Evolutionary conservation across 2,113 vertebrate species (phyloP).

Genomic region (Nannobrachium achirus): DNA sequence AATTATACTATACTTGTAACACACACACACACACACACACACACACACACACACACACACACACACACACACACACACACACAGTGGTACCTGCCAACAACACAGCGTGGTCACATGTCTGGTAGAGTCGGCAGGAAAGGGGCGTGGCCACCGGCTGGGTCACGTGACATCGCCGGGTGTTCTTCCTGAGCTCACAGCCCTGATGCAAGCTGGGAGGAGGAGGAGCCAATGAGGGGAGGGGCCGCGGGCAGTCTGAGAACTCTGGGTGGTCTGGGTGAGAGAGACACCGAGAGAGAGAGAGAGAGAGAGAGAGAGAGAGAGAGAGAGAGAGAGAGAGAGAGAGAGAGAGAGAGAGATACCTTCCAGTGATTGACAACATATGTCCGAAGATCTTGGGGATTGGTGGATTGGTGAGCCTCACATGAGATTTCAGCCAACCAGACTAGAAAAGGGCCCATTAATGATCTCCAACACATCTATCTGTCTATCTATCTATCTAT

Average conservation of each 20-base stretch:
- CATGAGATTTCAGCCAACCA: no score
- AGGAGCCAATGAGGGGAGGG: constrained; percentile 47
- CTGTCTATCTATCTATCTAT: no score
- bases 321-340: no score
- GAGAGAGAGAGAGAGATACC: no score
- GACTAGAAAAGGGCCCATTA: no score
- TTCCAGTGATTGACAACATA: no score
- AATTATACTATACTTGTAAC: no score
- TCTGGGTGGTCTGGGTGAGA: constrained; percentile 71
- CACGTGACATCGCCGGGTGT: constrained; percentile 83
- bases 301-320: no score
- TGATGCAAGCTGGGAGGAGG: constrained; percentile 61
- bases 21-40: neutral
- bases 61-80: constrained; percentile 3
- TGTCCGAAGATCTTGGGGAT: no score
- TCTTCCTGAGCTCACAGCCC: constrained; percentile 83
- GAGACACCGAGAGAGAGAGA: neutral
- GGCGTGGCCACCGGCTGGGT: constrained; percentile 76
- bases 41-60: neutral
- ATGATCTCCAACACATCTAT: no score
- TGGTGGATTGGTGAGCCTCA: no score
- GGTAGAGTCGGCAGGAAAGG: constrained; percentile 83
- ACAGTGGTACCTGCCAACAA: constrained; percentile 76
- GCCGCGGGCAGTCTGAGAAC: constrained; percentile 79
- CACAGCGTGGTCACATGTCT: constrained; percentile 85